Conservation (phyloP, 1,140 invertebrate species). For the Cotesia typhae region DNA sequence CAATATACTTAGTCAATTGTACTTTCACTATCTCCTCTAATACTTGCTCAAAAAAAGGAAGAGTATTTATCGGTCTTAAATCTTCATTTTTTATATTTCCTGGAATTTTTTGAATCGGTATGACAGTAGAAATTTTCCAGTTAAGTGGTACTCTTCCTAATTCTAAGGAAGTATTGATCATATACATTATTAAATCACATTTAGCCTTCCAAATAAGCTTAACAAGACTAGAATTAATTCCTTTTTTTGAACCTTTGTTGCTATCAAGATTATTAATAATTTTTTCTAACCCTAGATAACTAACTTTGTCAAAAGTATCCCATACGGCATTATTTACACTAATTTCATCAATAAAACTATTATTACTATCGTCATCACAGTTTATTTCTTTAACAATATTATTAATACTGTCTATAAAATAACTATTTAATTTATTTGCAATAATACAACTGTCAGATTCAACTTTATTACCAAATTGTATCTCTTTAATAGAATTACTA, state of each 20-base stretch:
- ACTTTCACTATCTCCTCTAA: too few relatives aligned
- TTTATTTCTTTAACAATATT: not conserved
- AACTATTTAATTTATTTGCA: not conserved
- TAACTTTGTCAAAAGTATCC: not conserved
- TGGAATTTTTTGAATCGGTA: too few relatives aligned
- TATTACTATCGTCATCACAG: not conserved
- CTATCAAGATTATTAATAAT: not conserved
- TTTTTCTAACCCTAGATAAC: not conserved
- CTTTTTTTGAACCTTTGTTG: not conserved
- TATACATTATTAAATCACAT: too few relatives aligned
- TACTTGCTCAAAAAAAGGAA: too few relatives aligned
- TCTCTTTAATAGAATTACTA: not conserved
- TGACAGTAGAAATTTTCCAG: too few relatives aligned
- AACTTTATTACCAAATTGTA: not conserved
- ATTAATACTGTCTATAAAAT: not conserved
- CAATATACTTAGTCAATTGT: too few relatives aligned
- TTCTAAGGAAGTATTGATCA: too few relatives aligned
- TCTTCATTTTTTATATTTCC: too few relatives aligned
- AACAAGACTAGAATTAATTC: too few relatives aligned
- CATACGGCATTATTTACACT: not conserved
- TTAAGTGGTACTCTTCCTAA: too few relatives aligned
- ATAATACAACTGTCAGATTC: not conserved
- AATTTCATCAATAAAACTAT: not conserved
- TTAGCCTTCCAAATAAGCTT: too few relatives aligned
- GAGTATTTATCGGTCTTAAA: too few relatives aligned